phyloP scores from a whole-genome alignment of 2,888 invertebrate species.

The Harpagoxenus sublaevis region DNA sequence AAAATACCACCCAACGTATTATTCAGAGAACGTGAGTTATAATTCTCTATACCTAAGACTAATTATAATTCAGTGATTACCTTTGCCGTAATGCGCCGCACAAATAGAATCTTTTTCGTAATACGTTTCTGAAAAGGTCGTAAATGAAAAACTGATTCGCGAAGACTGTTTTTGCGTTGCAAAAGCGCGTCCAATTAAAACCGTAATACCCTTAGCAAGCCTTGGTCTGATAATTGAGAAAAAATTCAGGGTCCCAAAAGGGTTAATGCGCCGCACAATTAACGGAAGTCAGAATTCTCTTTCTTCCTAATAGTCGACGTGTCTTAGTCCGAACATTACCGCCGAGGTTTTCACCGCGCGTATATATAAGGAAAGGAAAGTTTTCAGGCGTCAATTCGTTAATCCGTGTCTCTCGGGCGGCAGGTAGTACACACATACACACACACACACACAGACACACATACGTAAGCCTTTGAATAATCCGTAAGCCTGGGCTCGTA shows the following conservation, averaged over 20 bases:
- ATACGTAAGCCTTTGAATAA: conserved; percentile 54
- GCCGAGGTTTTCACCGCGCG: conserved; percentile 67
- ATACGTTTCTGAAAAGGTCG: neutral
- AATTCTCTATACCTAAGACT: conserved; percentile 13
- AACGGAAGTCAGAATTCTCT: conserved; percentile 59
- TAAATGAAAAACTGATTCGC: conserved; percentile 2
- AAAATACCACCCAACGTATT: neutral
- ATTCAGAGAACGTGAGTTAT: conserved; percentile 5
- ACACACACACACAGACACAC: conserved; percentile 9
- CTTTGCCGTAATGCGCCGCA: neutral
- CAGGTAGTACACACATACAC: conserved; percentile 35
- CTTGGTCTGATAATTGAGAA: neutral
- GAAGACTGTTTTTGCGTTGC: conserved; percentile 8
- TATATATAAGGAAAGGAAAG: conserved; percentile 73
- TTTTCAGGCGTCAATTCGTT: conserved; percentile 73
- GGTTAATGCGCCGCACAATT: conserved; percentile 47
- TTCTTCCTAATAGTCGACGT: conserved; percentile 60
- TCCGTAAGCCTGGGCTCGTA: conserved; percentile 43
- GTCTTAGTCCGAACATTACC: conserved; percentile 60
- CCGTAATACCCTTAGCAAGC: neutral
- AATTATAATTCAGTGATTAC: conserved; percentile 1
- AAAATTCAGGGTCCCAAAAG: neutral
- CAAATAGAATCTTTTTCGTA: conserved; percentile 4
- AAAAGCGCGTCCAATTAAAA: conserved; percentile 40
- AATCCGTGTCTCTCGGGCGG: conserved; percentile 63